Evolutionary conservation across 2,888 invertebrate species (phyloP).

Genomic region (Caenorhabditis plicata): DNA sequence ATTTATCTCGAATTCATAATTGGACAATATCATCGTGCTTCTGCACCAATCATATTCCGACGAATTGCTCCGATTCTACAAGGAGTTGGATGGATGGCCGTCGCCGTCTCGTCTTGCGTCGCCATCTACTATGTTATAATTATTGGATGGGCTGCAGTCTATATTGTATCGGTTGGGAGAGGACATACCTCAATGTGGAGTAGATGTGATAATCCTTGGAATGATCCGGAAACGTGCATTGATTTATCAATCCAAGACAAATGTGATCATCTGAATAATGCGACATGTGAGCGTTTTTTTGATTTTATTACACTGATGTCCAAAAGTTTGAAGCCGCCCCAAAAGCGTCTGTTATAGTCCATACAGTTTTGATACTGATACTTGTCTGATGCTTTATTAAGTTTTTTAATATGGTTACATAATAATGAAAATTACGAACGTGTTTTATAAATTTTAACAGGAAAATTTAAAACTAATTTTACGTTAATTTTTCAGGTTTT

Average conservation of each 20-base stretch:
- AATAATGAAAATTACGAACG: too few relatives aligned
- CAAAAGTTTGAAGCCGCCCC: too few relatives aligned
- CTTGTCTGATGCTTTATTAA: too few relatives aligned
- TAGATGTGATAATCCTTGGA: constrained; percentile 30
- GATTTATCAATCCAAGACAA: constrained; percentile 2
- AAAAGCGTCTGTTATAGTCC: too few relatives aligned
- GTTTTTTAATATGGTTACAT: too few relatives aligned
- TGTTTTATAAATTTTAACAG: too few relatives aligned
- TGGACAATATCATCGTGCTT: constrained; percentile 55
- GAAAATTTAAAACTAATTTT: too few relatives aligned
- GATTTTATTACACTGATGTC: too few relatives aligned
- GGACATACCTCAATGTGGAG: constrained; percentile 26
- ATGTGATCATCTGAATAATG: too few relatives aligned
- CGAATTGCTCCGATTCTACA: constrained; percentile 22
- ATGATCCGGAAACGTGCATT: constrained; percentile 12
- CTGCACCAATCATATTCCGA: constrained; percentile 24
- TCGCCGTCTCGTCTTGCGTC: constrained; percentile 89
- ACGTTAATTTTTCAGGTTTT: too few relatives aligned
- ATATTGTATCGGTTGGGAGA: constrained; percentile 66
- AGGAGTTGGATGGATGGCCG: constrained; percentile 85
- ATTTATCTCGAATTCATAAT: constrained; percentile 65
- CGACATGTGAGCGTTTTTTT: too few relatives aligned
- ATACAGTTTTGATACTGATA: too few relatives aligned
- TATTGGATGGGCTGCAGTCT: constrained; percentile 89
- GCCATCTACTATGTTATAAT: constrained; percentile 93